phyloP scores from a whole-genome alignment of 1,140 invertebrate species.

The Zeugodacus cucurbitae region DNA sequence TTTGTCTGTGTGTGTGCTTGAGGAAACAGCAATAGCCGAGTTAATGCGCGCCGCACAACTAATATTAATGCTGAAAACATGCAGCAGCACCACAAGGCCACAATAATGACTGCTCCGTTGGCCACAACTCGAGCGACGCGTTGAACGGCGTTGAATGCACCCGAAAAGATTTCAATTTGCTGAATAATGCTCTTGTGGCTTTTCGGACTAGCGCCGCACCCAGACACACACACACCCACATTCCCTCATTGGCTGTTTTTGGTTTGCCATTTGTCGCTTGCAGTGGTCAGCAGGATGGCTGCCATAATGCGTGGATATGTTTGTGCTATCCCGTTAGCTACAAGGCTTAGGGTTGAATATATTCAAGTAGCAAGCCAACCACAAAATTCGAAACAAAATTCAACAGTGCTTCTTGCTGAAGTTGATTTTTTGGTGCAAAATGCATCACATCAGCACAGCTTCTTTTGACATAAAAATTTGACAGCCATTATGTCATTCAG shows the following conservation, averaged over 20 bases:
- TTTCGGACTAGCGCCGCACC: background rate
- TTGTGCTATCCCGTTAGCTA: background rate
- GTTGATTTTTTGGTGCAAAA: no score
- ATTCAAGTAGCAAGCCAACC: no score
- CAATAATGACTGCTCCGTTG: conserved; percentile 3
- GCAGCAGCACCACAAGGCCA: background rate
- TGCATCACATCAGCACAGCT: no score
- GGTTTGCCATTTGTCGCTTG: background rate
- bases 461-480: no score
- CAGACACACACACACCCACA: no score
- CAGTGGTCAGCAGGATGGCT: background rate
- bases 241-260: no score
- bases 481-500: no score
- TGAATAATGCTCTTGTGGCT: background rate
- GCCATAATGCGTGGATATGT: no score
- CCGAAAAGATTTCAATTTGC: conserved; percentile 25
- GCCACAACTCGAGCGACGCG: background rate
- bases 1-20: background rate
- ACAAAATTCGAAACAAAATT: no score
- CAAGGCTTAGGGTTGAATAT: background rate
- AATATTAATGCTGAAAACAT: conserved; percentile 2
- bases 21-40: background rate
- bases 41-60: background rate
- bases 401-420: no score
- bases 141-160: background rate